Evolutionary conservation across 1,140 invertebrate species (phyloP).

Genomic region (Eupristina koningsbergeri): DNA sequence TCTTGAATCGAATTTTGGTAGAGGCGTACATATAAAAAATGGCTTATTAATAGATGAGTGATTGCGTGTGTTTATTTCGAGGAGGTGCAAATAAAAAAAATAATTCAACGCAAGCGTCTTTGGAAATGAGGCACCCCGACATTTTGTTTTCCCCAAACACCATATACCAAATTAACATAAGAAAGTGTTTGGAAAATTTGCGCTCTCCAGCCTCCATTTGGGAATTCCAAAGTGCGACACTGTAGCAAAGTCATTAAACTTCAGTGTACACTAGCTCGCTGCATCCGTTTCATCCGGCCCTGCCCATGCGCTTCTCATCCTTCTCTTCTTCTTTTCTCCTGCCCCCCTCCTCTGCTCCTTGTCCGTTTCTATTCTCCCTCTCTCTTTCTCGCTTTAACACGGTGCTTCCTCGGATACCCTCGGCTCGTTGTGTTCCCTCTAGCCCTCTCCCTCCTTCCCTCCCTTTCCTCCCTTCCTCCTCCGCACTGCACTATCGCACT

Average conservation of each 20-base stretch:
- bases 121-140: not conserved
- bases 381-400: conserved; percentile 18
- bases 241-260: not conserved
- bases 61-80: not conserved
- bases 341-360: not conserved
- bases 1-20: not conserved
- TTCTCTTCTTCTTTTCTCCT: conserved; percentile 13
- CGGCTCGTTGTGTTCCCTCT: too few species aligned
- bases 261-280: not conserved
- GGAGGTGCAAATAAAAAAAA: not conserved
- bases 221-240: not conserved
- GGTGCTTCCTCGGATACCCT: too few species aligned
- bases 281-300: conserved; percentile 38
- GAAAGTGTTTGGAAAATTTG: not conserved
- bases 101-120: not conserved
- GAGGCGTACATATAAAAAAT: not conserved
- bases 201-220: not conserved
- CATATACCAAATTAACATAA: not conserved
- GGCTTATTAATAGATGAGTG: not conserved
- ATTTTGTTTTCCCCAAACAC: not conserved
- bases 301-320: conserved; percentile 24
- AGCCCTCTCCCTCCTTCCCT: too few species aligned
- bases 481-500: not conserved
- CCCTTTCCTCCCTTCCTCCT: not conserved
- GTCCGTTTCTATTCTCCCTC: conserved; percentile 22